Conservation (phyloP, 2,113 vertebrate genomes). For the Speoplatyrhinus poulsoni region DNA sequence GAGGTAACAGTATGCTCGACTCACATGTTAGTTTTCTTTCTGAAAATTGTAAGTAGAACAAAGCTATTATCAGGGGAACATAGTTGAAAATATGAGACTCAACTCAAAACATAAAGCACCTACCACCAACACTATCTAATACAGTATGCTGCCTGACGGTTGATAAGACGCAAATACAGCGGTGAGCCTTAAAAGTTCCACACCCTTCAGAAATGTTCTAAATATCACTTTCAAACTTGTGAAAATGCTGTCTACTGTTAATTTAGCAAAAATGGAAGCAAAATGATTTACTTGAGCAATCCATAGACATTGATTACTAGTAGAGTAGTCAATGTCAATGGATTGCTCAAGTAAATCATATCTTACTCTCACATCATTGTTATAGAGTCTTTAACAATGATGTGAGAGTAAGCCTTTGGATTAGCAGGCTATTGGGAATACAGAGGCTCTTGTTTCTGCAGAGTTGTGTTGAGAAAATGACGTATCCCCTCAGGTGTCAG, state of each 20-base stretch:
- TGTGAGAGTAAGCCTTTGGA: background rate
- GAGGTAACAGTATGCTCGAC: constrained; percentile 1
- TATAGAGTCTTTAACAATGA: background rate
- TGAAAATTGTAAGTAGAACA: background rate
- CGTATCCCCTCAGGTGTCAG: background rate
- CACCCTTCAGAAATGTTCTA: too few species aligned
- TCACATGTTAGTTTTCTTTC: background rate
- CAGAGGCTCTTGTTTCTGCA: constrained; percentile 15
- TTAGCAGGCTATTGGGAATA: constrained; percentile 13
- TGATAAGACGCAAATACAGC: background rate
- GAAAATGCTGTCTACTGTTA: too few species aligned
- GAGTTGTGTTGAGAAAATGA: constrained; percentile 17
- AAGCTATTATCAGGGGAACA: constrained; percentile 3
- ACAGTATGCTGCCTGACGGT: constrained; percentile 3
- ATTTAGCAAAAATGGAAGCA: constrained; percentile 1
- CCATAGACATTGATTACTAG: constrained; percentile 28
- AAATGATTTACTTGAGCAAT: constrained; percentile 21
- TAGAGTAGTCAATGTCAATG: constrained; percentile 26
- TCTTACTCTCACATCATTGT: too few species aligned
- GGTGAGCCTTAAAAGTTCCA: too few species aligned
- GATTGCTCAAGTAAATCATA: constrained; percentile 21
- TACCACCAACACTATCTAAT: background rate
- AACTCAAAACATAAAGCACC: background rate
- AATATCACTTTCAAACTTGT: too few species aligned
- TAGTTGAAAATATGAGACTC: constrained; percentile 20